A percentile compares a stretch with the other conserved stretches of the same genome.
Conservation (phyloP, 1,140 invertebrate species). For the Drosophila trapezifrons region DNA sequence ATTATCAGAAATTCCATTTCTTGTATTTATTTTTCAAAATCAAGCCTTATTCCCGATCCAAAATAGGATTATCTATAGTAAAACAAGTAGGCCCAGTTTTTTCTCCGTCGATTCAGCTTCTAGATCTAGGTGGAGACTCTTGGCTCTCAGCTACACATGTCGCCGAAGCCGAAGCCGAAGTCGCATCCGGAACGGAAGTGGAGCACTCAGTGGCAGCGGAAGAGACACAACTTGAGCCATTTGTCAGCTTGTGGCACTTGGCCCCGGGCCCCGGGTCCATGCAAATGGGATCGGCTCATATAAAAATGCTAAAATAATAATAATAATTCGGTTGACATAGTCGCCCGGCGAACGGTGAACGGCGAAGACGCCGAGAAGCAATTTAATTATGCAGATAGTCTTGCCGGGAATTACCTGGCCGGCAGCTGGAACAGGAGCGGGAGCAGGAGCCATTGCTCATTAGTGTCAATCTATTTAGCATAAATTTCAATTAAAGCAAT, state of each 20-base stretch:
- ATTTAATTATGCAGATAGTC: slow-evolving; percentile 70
- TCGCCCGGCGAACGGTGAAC: slow-evolving; percentile 6
- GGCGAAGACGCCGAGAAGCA: slow-evolving; percentile 46
- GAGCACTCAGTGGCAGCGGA: slow-evolving; percentile 60
- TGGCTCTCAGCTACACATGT: slow-evolving; percentile 39
- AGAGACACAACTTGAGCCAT: slow-evolving; percentile 59
- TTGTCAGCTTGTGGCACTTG: slow-evolving; percentile 55
- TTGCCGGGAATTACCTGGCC: slow-evolving; percentile 54
- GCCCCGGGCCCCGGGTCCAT: slow-evolving; percentile 38
- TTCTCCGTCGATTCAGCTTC: slow-evolving; percentile 30
- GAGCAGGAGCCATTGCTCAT: slow-evolving; percentile 71
- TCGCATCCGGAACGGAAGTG: slow-evolving; percentile 61
- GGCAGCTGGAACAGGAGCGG: slow-evolving; percentile 21
- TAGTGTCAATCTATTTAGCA: slow-evolving; percentile 83
- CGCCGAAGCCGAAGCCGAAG: slow-evolving; percentile 39
- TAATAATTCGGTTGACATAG: slow-evolving; percentile 72
- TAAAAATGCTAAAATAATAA: slow-evolving; percentile 68
- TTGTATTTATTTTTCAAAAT: no score
- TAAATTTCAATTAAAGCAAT: slow-evolving; percentile 83
- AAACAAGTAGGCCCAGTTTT: not conserved
- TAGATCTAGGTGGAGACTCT: slow-evolving; percentile 34
- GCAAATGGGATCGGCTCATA: slow-evolving; percentile 60
- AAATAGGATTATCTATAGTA: not conserved
- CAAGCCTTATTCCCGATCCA: no score
- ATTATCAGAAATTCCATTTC: no score